These are phyloP conservation scores for Macrostomum lignano DNA, from an alignment of 1,140 invertebrate genomes.

Conservation along the genomic window DNA sequence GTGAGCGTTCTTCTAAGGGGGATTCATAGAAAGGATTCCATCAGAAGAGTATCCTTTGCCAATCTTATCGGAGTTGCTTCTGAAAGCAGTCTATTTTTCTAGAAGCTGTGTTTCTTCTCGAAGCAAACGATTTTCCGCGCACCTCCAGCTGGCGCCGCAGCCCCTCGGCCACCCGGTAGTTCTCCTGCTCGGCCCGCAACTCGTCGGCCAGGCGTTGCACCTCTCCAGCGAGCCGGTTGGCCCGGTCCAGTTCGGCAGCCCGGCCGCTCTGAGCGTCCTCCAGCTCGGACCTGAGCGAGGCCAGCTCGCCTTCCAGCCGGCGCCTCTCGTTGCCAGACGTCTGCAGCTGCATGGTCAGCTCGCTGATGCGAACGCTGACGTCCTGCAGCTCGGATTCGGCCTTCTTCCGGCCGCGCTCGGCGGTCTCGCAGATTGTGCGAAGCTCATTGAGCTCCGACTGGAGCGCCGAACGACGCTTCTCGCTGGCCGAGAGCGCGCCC, in stretches of 20 bases:
- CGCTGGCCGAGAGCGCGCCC: slow-evolving; percentile 15
- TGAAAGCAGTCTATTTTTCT: no score
- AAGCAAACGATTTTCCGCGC: no score
- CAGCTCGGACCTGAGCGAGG: slow-evolving; percentile 5
- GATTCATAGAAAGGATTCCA: no score
- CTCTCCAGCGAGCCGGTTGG: slow-evolving; percentile 5
- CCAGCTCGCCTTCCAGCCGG: slow-evolving; percentile 3
- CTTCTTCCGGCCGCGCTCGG: not conserved
- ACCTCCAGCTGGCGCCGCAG: slow-evolving; percentile 26
- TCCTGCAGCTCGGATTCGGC: slow-evolving; percentile 2
- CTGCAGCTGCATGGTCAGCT: slow-evolving; percentile 1
- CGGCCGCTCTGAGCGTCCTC: slow-evolving; percentile 5
- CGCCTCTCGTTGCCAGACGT: slow-evolving; percentile 2
- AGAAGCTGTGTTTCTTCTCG: no score
- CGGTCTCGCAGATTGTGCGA: not conserved
- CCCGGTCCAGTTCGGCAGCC: slow-evolving; percentile 9
- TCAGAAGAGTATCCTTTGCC: no score
- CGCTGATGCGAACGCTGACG: not conserved
- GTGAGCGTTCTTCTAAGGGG: no score
- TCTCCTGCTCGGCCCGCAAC: slow-evolving; percentile 25
- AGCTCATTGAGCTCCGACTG: slow-evolving; percentile 3
- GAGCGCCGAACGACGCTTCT: slow-evolving; percentile 17
- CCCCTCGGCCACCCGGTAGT: slow-evolving; percentile 27
- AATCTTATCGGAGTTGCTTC: no score
- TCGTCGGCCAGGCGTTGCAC: slow-evolving; percentile 18